Evolutionary conservation across 2,797 vertebrate species (phyloP), one percentile per base, ranked within the genome.

Genomic region (Leptatherina wallacei): DNA sequence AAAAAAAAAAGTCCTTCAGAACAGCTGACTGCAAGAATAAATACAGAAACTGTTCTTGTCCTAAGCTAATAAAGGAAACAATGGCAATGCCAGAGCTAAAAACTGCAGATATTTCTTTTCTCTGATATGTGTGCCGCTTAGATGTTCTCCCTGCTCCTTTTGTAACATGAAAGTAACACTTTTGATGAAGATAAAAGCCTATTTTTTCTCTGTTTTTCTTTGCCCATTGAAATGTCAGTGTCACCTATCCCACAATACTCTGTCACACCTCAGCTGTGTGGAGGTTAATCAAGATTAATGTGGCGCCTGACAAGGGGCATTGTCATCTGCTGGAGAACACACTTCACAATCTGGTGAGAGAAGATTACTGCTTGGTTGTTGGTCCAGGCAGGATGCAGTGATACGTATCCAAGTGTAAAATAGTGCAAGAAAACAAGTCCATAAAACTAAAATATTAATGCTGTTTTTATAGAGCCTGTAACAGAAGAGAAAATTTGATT

Each of bases 211-310:
- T 56, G 58, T 61, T 60, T 59, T 67, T 61, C 49, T 8, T 51
- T 67, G 35, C 60, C 77, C 51, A 32, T 78, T 66, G 69, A 80
- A 67, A 69, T 11, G 58, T 66, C 78, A 32, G 20, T 29, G 75
- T 75, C 75, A 65, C 66, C 70, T 72, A 64, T 65, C 29, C 44
- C 59, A 62, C 35, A 51, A 32, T 44, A 47, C 57, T 51, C 38
- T 49, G 30, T 76, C 62, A 68, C 65, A 32, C 55, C 44, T 33
- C 18, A 3, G 65, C 52, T 47, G 6, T 1, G 2, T 73, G 51
- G 68, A 51, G 63, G 77, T 71, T 79, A 72, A 88, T 88, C 75
- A 73, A 73, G 69, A 90, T 84, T 64, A 79, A 85, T 76, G 61
- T 42, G 27, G 29, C 32, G 30, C 22, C 32, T 69, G 59, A 73